Base-by-base conservation (phyloP, 30 jellyfish, hydroid and myxozoan species). In the Sanderia malayensis region DNA sequence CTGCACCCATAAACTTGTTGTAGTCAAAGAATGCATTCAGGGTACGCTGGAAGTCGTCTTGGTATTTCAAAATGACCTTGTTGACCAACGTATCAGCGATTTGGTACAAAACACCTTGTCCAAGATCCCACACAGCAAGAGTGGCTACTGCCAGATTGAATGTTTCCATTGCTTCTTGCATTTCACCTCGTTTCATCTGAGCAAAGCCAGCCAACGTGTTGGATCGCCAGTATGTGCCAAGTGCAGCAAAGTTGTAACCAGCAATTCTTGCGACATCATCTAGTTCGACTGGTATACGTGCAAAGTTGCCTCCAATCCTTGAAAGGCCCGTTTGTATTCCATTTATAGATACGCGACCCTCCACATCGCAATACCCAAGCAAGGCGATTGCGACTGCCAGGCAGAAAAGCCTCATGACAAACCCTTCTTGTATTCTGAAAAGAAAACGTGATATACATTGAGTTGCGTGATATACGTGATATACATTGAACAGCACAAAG, bases 161-260 rank as follows among this genome's bases (percentile, higher is more conserved):
- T 37, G 52, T 37, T 37, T 37, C 52, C 52, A 37, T 37, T 37
- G 52, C 52, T 37, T 37, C 52, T 37, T 37, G 52, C 52, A 37
- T 37, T 37, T 37, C 52, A 37, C 52, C 13, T 37, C 52, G 52
- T 37, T 37, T 37, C 52, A 37, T 37, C 52, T 37, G 52, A 4
- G 52, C 52, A 37, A 37, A 37, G 13, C 52, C 52, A 37, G 52
- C 52, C 13, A 37, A 37, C 6, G 52, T 37, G 52, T 37, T 37
- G 6, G 52, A 37, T 37, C 52, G 6, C 52, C 52, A 37, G 52
- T 37, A 37, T 6, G 52, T 37, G 13, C 52, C 52, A 37, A 37
- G 52, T 6, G 52, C 52, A 37, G 52, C 52, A 13, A 37, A 37
- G 13, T 37, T 37, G 52, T 37, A 37, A 37, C 52, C 52, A 37